Percentiles rank a stretch among this genome's conserved stretches.
Evolutionary conservation across 2,888 invertebrate genomes (phyloP).

Genomic region (Phasia obesa): DNA sequence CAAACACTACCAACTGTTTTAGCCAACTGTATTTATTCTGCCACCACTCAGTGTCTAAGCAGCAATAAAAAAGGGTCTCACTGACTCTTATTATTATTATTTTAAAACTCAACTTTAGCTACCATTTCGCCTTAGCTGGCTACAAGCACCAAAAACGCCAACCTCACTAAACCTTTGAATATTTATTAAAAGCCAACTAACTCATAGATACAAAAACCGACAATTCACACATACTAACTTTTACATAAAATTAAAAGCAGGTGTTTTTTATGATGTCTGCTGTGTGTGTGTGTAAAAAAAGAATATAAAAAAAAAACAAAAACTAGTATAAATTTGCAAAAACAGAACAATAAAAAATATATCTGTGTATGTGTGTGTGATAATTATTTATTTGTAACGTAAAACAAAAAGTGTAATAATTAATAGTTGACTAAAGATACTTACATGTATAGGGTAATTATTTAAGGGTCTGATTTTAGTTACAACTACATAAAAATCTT

Average conservation of each 20-base stretch:
- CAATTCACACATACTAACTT: conserved; percentile 16
- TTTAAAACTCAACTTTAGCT: conserved; percentile 32
- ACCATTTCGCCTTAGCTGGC: conserved; percentile 25
- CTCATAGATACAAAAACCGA: conserved; percentile 36
- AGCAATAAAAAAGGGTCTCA: conserved; percentile 56
- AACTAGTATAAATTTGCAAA: conserved; percentile 41
- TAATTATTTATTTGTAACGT: conserved; percentile 17
- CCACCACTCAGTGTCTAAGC: conserved; percentile 60
- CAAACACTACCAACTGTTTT: conserved; percentile 28
- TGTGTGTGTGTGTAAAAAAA: conserved; percentile 55
- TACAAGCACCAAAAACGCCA: conserved; percentile 11
- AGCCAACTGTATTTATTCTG: conserved; percentile 33
- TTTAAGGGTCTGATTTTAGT: not conserved
- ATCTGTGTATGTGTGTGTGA: conserved; percentile 1
- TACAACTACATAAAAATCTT: no score
- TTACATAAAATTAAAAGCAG: conserved; percentile 69
- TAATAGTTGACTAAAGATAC: conserved; percentile 58
- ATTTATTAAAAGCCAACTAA: conserved; percentile 52
- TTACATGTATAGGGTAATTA: not conserved
- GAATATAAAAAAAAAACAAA: conserved; percentile 5
- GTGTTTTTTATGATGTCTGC: conserved; percentile 70
- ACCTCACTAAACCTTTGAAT: conserved; percentile 46
- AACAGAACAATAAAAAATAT: conserved; percentile 4
- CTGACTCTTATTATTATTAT: conserved; percentile 64
- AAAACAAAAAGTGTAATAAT: conserved; percentile 63